phyloP scores from a whole-genome alignment of 1,140 invertebrate genomes.

The Drosophila nikananu region DNA sequence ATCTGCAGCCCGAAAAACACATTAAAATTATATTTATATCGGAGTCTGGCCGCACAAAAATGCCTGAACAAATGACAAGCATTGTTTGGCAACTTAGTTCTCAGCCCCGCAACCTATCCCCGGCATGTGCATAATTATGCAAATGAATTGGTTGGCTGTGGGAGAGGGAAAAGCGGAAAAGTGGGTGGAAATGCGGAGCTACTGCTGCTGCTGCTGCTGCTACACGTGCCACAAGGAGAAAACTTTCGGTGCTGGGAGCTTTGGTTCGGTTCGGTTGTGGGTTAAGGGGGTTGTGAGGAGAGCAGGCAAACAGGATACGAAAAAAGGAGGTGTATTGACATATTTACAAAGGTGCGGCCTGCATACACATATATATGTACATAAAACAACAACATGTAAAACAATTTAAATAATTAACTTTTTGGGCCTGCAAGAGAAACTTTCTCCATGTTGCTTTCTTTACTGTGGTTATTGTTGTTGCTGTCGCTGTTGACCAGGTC shows the following conservation, averaged over 20 bases:
- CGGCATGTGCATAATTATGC: slow-evolving; percentile 78
- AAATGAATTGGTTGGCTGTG: slow-evolving; percentile 61
- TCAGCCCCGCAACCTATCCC: slow-evolving; percentile 24
- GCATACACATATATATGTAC: slow-evolving; percentile 11
- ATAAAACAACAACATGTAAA: slow-evolving; percentile 33
- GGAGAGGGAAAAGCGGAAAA: slow-evolving; percentile 1
- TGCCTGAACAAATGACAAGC: slow-evolving; percentile 45
- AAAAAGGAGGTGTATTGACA: slow-evolving; percentile 41
- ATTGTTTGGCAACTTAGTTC: slow-evolving; percentile 44
- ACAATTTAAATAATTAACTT: slow-evolving; percentile 57
- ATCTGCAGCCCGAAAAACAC: slow-evolving; percentile 36
- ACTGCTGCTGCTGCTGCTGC: slow-evolving; percentile 5
- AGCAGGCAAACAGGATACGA: slow-evolving; percentile 30
- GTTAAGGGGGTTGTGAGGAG: slow-evolving; percentile 11
- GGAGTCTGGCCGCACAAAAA: slow-evolving; percentile 19
- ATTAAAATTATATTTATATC: slow-evolving; percentile 56
- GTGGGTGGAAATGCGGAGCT: background rate
- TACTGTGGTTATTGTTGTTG: background rate
- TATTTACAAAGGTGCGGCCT: slow-evolving; percentile 40
- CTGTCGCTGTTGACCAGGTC: slow-evolving; percentile 34
- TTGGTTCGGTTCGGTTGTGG: slow-evolving; percentile 25
- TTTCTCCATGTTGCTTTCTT: slow-evolving; percentile 31
- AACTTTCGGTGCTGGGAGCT: slow-evolving; percentile 35
- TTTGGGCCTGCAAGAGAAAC: slow-evolving; percentile 36
- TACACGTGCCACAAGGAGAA: slow-evolving; percentile 46